These are phyloP conservation scores for Callocephalon fimbriatum DNA, from an alignment of 2,113 vertebrate genomes.

Conservation along the genomic window DNA sequence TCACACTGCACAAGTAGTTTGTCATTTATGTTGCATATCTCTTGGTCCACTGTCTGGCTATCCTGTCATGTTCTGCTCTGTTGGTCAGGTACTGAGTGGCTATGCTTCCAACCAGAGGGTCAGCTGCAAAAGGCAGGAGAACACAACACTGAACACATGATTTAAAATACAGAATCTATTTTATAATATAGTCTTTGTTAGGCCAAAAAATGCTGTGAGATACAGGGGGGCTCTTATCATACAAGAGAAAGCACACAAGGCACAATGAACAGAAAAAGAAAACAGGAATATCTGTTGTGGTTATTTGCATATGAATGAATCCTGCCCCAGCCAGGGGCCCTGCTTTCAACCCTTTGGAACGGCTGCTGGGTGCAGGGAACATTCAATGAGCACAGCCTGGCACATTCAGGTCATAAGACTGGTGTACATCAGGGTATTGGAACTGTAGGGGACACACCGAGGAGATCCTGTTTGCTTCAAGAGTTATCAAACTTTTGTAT, in stretches of 20 bases:
- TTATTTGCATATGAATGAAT: not conserved
- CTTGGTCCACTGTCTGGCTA: slow-evolving; percentile 97
- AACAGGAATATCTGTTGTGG: not conserved
- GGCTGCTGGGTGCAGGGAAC: not conserved
- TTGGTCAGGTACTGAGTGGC: slow-evolving; percentile 96
- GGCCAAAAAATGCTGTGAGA: not conserved
- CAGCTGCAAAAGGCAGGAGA: slow-evolving; percentile 78
- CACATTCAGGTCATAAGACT: not conserved
- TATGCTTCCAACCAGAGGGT: slow-evolving; percentile 94
- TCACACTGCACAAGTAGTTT: slow-evolving; percentile 81
- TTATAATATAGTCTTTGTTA: not conserved
- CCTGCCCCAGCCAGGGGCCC: not conserved
- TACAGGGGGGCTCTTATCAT: not conserved
- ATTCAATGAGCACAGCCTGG: rapidly evolving
- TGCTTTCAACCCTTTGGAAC: not conserved
- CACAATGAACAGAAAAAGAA: not conserved
- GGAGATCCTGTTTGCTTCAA: not conserved
- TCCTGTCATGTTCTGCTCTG: slow-evolving; percentile 96
- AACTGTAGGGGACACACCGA: rapidly evolving
- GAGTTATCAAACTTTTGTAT: not conserved
- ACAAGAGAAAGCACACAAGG: not conserved
- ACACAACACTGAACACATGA: not conserved
- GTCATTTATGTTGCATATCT: slow-evolving; percentile 92
- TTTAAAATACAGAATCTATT: not conserved
- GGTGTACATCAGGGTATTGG: rapidly evolving